Conservation (phyloP, 2,113 vertebrate species). For the Colistium nudipinnis region DNA sequence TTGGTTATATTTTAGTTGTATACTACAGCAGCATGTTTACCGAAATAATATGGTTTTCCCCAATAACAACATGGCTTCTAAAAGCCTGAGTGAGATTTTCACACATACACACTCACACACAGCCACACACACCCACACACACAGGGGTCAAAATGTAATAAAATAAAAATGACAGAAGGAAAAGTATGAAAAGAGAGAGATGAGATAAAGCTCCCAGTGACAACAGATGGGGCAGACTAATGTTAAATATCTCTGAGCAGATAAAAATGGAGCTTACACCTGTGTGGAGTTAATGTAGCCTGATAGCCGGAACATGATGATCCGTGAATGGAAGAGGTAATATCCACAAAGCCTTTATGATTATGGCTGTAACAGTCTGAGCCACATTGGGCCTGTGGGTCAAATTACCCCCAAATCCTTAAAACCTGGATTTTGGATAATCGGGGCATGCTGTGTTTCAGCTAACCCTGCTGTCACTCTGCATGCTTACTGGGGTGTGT, state of each 20-base stretch:
- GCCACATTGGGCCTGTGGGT: slow-evolving; percentile 64
- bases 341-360: slow-evolving; percentile 52
- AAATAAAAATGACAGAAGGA: slow-evolving; percentile 1
- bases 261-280: slow-evolving; percentile 45
- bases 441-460: slow-evolving; percentile 40
- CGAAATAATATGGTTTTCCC: slow-evolving; percentile 7
- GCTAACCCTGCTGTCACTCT: slow-evolving; percentile 60
- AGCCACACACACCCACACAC: slow-evolving; percentile 1
- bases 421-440: slow-evolving; percentile 52
- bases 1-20: not conserved
- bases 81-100: slow-evolving; percentile 24
- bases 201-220: slow-evolving; percentile 27
- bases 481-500: slow-evolving; percentile 30
- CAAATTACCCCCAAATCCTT: slow-evolving; percentile 51
- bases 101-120: slow-evolving; percentile 15
- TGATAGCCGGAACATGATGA: slow-evolving; percentile 46
- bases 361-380: slow-evolving; percentile 51
- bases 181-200: slow-evolving; percentile 1
- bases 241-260: slow-evolving; percentile 37
- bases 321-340: slow-evolving; percentile 39
- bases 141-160: slow-evolving; percentile 3
- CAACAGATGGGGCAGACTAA: slow-evolving; percentile 33
- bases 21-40: slow-evolving; percentile 2
- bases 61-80: slow-evolving; percentile 18
- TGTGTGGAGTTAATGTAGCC: slow-evolving; percentile 56